Percentiles rank a stretch among this genome's conserved stretches.
Evolutionary conservation across 2,797 vertebrate species (phyloP).

Genomic region (Periophthalmus magnuspinnatus): DNA sequence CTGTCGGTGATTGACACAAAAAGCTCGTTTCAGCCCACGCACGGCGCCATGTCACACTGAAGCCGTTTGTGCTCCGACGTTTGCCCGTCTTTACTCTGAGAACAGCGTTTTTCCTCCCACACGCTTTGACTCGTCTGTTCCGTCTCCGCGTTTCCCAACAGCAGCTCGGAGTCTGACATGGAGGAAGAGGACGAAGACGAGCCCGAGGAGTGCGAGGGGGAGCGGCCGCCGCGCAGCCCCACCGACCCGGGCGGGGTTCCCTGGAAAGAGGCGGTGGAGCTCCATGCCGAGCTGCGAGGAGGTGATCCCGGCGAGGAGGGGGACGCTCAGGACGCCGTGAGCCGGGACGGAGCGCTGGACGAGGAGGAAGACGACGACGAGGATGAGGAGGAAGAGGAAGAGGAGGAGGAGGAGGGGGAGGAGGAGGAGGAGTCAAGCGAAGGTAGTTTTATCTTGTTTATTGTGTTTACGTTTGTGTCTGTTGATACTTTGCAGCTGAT

Average conservation of each 20-base stretch:
- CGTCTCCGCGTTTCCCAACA: conserved; percentile 46
- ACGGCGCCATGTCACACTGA: neutral
- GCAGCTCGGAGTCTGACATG: conserved; percentile 94
- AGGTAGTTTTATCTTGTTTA: conserved; percentile 73
- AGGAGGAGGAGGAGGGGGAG: conserved; percentile 76
- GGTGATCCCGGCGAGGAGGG: conserved; percentile 70
- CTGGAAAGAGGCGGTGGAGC: conserved; percentile 93
- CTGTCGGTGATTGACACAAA: neutral
- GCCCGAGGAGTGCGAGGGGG: conserved; percentile 70
- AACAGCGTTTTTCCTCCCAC: neutral
- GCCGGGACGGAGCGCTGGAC: conserved; percentile 58
- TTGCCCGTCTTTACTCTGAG: neutral
- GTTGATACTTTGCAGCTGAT: neutral
- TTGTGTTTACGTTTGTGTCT: conserved; percentile 13
- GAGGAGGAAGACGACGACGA: conserved; percentile 71
- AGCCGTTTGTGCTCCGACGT: neutral
- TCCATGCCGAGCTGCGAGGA: conserved; percentile 88
- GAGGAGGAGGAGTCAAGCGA: conserved; percentile 88
- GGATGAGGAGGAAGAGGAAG: no score
- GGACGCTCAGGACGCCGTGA: conserved; percentile 64
- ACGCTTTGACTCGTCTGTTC: neutral
- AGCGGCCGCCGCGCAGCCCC: conserved; percentile 66
- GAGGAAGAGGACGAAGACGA: conserved; percentile 82
- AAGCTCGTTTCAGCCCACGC: neutral
- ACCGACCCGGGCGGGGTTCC: conserved; percentile 93